These are phyloP conservation scores for Trichechus manatus DNA, from an alignment of 2,113 vertebrate species.

Conservation along the genomic window DNA sequence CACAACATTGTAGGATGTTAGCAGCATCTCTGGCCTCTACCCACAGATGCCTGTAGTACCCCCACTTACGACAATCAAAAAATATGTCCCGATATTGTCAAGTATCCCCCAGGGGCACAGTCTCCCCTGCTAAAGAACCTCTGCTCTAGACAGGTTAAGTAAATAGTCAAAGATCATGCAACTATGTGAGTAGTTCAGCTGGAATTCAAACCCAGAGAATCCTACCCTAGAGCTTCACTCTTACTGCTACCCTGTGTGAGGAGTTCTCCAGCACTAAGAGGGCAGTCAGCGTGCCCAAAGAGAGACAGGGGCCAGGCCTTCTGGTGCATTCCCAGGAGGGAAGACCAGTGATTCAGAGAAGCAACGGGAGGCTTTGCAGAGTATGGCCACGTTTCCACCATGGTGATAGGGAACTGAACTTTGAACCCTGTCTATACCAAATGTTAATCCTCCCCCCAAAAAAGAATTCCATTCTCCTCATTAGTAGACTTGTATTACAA, in stretches of 20 bases:
- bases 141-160: neutral
- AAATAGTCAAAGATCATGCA: neutral
- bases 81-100: neutral
- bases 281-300: no score
- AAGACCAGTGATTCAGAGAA: neutral
- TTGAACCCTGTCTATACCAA: no score
- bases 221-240: neutral
- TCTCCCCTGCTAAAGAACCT: accelerated
- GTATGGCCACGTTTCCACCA: accelerated
- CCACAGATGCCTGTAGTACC: neutral
- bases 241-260: neutral
- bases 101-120: no score
- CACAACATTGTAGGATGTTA: neutral
- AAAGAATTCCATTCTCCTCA: neutral
- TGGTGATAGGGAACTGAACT: accelerated
- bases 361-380: neutral
- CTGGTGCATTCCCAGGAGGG: neutral
- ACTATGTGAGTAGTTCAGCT: neutral
- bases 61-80: neutral
- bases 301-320: neutral
- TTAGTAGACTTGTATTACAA: neutral
- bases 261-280: accelerated
- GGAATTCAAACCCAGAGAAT: neutral
- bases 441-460: accelerated
- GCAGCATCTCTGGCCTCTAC: neutral